These are phyloP conservation scores for Campoletis raptor DNA, from an alignment of 2,888 invertebrate species.

Conservation along the genomic window DNA sequence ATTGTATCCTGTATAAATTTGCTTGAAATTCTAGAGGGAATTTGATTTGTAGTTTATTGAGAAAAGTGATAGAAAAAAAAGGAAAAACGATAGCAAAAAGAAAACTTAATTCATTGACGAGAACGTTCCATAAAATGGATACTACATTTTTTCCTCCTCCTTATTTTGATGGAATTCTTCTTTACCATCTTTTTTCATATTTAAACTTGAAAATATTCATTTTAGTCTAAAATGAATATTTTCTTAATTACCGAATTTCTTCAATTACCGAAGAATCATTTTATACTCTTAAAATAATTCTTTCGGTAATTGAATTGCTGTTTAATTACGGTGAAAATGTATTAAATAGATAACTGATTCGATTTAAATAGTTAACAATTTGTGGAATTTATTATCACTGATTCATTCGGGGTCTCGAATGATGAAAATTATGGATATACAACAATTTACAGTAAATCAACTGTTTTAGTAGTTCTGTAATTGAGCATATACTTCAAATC, in stretches of 20 bases:
- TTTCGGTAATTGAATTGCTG: not conserved
- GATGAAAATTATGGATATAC: not conserved
- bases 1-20: not conserved
- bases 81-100: not conserved
- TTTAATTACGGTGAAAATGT: not conserved
- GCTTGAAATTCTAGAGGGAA: not conserved
- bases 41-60: not conserved
- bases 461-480: not conserved
- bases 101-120: not conserved
- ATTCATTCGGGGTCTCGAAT: not conserved
- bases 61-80: not conserved
- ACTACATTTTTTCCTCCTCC: not conserved
- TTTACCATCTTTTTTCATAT: not conserved
- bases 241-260: too few species aligned
- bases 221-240: too few species aligned
- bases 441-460: not conserved
- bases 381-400: too few species aligned
- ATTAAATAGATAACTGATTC: too few species aligned
- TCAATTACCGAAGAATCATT: too few species aligned
- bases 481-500: conserved; percentile 7
- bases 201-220: too few species aligned
- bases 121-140: not conserved
- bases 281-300: too few species aligned
- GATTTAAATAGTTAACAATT: too few species aligned
- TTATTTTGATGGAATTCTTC: not conserved